These are phyloP conservation scores for Glaucopsyche alexis DNA, from an alignment of 2,888 invertebrate species.

Conservation along the genomic window DNA sequence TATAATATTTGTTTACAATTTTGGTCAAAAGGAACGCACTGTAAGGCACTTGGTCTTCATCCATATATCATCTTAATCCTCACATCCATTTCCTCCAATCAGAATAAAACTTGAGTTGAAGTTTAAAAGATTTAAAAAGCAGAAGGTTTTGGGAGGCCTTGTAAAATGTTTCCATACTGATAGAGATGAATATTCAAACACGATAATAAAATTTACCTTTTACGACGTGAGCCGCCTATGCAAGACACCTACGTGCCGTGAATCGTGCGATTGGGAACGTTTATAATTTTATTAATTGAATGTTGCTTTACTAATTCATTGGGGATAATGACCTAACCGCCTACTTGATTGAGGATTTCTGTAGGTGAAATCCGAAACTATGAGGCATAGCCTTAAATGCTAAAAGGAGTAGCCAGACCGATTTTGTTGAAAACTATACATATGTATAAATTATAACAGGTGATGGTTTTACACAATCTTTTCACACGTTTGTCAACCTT, in stretches of 20 bases:
- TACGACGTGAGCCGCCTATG: slow-evolving; percentile 7
- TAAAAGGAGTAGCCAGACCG: too few relatives aligned
- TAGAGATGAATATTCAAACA: slow-evolving; percentile 23
- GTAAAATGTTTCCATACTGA: slow-evolving; percentile 11
- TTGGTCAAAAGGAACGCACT: too few relatives aligned
- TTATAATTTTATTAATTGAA: neutral
- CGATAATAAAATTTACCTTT: slow-evolving; percentile 26
- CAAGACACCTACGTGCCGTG: neutral
- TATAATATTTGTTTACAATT: neutral
- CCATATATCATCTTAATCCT: too few relatives aligned
- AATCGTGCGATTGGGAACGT: neutral
- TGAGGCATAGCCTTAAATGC: too few relatives aligned
- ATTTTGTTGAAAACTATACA: too few relatives aligned
- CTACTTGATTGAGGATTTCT: neutral
- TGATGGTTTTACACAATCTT: too few relatives aligned
- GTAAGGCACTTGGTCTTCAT: too few relatives aligned
- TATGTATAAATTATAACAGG: too few relatives aligned
- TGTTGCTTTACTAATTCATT: neutral
- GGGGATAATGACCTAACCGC: slow-evolving; percentile 10
- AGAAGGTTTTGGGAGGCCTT: neutral
- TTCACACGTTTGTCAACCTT: too few relatives aligned
- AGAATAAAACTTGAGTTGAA: neutral
- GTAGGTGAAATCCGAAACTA: too few relatives aligned
- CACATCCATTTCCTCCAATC: neutral
- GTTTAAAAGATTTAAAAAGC: neutral